These are phyloP conservation scores for Pangasius larnaudii DNA, from an alignment of 2,797 vertebrate genomes.

Conservation along the genomic window DNA sequence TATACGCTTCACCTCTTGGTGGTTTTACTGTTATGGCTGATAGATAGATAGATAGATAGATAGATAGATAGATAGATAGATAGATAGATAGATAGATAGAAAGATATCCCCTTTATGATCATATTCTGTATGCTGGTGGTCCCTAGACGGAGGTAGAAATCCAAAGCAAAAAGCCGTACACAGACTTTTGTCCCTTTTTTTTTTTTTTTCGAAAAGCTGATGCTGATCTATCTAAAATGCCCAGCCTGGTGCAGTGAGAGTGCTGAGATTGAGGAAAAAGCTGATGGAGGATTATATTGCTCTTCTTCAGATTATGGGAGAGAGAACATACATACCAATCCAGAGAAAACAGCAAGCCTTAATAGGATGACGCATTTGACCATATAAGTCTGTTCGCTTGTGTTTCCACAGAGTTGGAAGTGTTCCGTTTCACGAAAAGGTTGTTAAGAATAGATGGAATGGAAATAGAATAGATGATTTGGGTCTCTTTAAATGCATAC, in stretches of 20 bases:
- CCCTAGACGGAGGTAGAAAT: constrained; percentile 56
- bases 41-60: too few relatives aligned
- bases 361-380: not conserved
- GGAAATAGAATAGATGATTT: not conserved
- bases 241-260: too few relatives aligned
- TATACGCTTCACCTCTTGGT: too few relatives aligned
- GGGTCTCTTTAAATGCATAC: not conserved
- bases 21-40: too few relatives aligned
- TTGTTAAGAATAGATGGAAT: not conserved
- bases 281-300: not conserved
- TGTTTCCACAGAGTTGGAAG: not conserved
- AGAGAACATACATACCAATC: constrained; percentile 4
- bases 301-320: not conserved
- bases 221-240: not conserved
- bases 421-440: not conserved
- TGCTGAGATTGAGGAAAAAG: not conserved
- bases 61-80: not conserved
- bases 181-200: not conserved
- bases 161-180: constrained; percentile 58
- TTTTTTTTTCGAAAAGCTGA: too few relatives aligned
- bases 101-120: not conserved
- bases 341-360: not conserved
- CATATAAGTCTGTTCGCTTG: not conserved
- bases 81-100: too few relatives aligned
- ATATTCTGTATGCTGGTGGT: constrained; percentile 49